phyloP scores from a whole-genome alignment of 2,888 invertebrate genomes.

The Caenorhabditis sp. region DNA sequence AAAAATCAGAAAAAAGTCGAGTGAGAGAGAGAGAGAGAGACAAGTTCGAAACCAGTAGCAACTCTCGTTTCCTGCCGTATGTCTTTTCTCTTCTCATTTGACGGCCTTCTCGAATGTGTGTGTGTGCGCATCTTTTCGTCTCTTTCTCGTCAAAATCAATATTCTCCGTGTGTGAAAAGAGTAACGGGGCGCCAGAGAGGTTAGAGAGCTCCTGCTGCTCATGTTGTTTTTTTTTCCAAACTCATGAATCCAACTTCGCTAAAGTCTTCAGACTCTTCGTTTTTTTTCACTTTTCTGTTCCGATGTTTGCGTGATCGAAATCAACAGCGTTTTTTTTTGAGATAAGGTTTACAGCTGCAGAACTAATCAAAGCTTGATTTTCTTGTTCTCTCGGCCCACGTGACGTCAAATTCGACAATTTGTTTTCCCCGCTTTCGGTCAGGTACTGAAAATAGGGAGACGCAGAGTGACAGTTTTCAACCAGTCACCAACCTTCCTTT shows the following conservation, averaged over 20 bases:
- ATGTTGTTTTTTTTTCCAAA: not conserved
- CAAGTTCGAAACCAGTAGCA: conserved; percentile 55
- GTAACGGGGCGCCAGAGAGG: conserved; percentile 6
- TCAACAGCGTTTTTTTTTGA: not conserved
- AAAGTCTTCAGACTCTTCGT: not conserved
- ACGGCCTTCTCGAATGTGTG: conserved; percentile 33
- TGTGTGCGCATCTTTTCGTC: conserved; percentile 46
- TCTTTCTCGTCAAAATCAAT: conserved; percentile 48
- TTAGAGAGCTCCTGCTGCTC: conserved; percentile 20
- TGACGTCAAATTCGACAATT: conserved; percentile 44
- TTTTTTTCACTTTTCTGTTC: not conserved
- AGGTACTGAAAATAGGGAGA: conserved; percentile 14
- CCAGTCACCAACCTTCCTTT: conserved; percentile 42
- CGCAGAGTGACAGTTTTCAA: conserved; percentile 23
- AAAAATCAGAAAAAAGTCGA: conserved; percentile 28
- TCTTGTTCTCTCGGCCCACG: conserved; percentile 15
- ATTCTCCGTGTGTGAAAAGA: conserved; percentile 27
- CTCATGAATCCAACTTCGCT: conserved; percentile 3
- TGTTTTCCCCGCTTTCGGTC: conserved; percentile 17
- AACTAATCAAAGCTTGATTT: conserved; percentile 21
- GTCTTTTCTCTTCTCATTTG: conserved; percentile 30
- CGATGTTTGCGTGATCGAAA: not conserved
- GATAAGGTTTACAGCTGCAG: not conserved
- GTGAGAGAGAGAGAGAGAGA: too few relatives aligned
- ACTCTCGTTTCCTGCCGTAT: conserved; percentile 29